Conservation (phyloP, 2,113 vertebrate species). For the Corydoras sp. region DNA sequence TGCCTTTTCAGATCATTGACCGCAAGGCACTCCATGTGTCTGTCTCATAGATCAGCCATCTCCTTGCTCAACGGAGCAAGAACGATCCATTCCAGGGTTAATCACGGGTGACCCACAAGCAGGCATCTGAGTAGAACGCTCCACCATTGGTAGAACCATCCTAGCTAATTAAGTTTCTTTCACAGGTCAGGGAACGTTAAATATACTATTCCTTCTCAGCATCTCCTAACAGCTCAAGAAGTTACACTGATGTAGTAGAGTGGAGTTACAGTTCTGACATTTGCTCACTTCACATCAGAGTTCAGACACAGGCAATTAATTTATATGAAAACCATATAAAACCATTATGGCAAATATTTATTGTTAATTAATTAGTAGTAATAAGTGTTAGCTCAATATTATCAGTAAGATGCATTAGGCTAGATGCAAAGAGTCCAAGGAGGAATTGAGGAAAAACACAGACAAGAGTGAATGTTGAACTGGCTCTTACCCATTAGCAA, state of each 20-base stretch:
- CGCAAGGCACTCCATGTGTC: constrained; percentile 23
- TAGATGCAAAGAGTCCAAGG: too few relatives aligned
- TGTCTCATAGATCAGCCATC: constrained; percentile 35
- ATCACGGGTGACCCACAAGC: constrained; percentile 34
- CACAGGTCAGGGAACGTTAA: constrained; percentile 39
- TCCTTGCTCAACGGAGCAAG: constrained; percentile 29
- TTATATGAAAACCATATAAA: too few relatives aligned
- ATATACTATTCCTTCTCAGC: constrained; percentile 21
- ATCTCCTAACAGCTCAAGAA: neutral
- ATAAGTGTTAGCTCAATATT: too few relatives aligned
- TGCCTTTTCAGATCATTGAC: constrained; percentile 30
- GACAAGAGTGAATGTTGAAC: too few relatives aligned
- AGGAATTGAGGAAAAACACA: too few relatives aligned
- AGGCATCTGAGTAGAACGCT: constrained; percentile 27
- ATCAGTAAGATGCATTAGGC: too few relatives aligned
- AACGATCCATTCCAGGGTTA: constrained; percentile 42
- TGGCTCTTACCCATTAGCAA: too few relatives aligned
- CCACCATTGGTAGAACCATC: constrained; percentile 23
- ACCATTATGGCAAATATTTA: too few relatives aligned
- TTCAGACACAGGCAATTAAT: too few relatives aligned
- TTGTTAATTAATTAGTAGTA: too few relatives aligned
- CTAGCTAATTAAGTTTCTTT: constrained; percentile 44
- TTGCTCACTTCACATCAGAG: too few relatives aligned
- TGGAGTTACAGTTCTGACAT: too few relatives aligned
- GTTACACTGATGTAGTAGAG: neutral